These are phyloP conservation scores for Coenobita brevimanus DNA, from an alignment of 1,140 invertebrate species.

Conservation along the genomic window DNA sequence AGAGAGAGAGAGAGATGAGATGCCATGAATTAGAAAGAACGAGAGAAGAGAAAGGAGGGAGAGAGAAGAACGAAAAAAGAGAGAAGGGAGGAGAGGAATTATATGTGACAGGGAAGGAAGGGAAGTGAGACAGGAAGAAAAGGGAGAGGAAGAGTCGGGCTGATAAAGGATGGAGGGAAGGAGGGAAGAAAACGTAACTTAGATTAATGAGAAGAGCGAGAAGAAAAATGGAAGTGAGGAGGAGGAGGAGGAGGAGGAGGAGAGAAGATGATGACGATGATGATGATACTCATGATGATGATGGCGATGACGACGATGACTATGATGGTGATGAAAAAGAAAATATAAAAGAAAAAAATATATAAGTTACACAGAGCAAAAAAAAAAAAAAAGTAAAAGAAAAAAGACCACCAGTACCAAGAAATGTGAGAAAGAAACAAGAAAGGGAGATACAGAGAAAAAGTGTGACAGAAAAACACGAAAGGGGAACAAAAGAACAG, in stretches of 20 bases:
- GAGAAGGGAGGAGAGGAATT: not conserved
- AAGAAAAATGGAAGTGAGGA: not conserved
- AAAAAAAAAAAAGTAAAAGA: not conserved
- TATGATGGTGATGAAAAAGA: not conserved
- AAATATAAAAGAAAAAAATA: not conserved
- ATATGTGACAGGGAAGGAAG: not conserved
- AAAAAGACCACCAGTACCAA: not conserved
- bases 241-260: not conserved
- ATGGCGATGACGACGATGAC: not conserved
- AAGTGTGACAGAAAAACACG: not conserved
- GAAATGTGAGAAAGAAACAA: not conserved
- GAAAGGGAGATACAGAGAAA: not conserved
- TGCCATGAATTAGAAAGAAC: no score
- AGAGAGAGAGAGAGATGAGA: not conserved
- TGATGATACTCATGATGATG: no score
- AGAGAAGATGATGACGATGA: not conserved
- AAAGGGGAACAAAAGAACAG: not conserved
- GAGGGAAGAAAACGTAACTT: not conserved
- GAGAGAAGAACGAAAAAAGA: not conserved
- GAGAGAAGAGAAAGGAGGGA: not conserved
- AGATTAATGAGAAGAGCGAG: not conserved
- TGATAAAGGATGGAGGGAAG: not conserved
- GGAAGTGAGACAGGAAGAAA: not conserved
- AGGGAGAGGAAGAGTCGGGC: not conserved
- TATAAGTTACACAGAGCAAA: not conserved